Conservation (phyloP, 2,113 vertebrate genomes). For the Promerops cafer region DNA sequence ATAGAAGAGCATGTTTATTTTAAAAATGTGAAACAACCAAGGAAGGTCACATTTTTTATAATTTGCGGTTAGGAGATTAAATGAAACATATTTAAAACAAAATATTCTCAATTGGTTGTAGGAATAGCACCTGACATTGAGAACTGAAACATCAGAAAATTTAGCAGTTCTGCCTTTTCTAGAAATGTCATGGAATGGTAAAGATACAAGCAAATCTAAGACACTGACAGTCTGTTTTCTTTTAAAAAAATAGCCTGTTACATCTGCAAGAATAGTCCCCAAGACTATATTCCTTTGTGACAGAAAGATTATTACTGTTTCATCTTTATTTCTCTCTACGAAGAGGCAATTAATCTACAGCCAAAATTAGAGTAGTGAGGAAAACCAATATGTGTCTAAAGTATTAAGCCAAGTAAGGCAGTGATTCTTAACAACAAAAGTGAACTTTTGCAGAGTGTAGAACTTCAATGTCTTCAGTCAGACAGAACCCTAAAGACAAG, state of each 20-base stretch:
- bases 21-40: background rate
- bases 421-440: background rate
- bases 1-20: background rate
- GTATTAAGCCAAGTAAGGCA: background rate
- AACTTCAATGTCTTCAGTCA: background rate
- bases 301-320: background rate
- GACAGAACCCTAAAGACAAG: background rate
- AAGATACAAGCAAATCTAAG: background rate
- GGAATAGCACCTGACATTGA: background rate
- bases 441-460: background rate
- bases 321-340: background rate
- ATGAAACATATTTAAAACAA: background rate
- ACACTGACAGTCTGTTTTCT: background rate
- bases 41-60: background rate
- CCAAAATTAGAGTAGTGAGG: background rate
- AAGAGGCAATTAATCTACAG: background rate
- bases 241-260: background rate
- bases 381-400: background rate
- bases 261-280: background rate
- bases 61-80: background rate
- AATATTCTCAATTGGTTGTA: background rate
- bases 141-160: background rate
- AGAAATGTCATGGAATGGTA: background rate
- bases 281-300: background rate
- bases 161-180: background rate